Evolutionary conservation across 2,888 invertebrate species (phyloP), one percentile per base, ranked within the genome.

Genomic region (Dastarcus helophoroides): DNA sequence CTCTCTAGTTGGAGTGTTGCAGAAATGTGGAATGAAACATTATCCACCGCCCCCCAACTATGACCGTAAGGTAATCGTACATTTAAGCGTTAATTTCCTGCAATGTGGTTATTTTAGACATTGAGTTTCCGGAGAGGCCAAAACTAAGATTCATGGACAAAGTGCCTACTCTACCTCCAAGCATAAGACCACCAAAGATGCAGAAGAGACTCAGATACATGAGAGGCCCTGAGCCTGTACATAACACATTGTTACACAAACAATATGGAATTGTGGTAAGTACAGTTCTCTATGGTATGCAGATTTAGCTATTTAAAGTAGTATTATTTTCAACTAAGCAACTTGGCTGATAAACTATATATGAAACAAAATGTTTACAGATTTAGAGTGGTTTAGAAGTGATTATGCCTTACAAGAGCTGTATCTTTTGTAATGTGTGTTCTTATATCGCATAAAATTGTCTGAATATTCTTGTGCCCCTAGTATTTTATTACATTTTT

Each of bases 241-340:
- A 97, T 50, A 95, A 82, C 45, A 71, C 73, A 30, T 64, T 98
- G 7, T 68, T 88, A 36, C 80, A 94, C 48, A 79, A 85, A 51
- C 95, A 99, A 52, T 98, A 76, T 69, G 98, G 93, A 23, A 78
- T 98, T 40, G 69, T 93, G 60, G 90, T 90, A 65, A 65, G 73
- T 62, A n/a, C n/a, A n/a, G n/a, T n/a, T n/a, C n/a, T n/a, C n/a
- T n/a, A n/a, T n/a, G n/a, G n/a, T n/a, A n/a, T n/a, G n/a, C n/a
- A n/a, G n/a, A n/a, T n/a, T n/a, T n/a, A n/a, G n/a, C n/a, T n/a
- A n/a, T n/a, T n/a, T n/a, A n/a, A n/a, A n/a, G n/a, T n/a, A n/a
- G n/a, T n/a, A n/a, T n/a, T n/a, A n/a, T n/a, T n/a, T n/a, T n/a
- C n/a, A n/a, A n/a, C n/a, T n/a, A n/a, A n/a, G n/a, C n/a, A n/a